Base-by-base conservation (phyloP, 2,113 vertebrate species). In the Patagioenas fasciata region DNA sequence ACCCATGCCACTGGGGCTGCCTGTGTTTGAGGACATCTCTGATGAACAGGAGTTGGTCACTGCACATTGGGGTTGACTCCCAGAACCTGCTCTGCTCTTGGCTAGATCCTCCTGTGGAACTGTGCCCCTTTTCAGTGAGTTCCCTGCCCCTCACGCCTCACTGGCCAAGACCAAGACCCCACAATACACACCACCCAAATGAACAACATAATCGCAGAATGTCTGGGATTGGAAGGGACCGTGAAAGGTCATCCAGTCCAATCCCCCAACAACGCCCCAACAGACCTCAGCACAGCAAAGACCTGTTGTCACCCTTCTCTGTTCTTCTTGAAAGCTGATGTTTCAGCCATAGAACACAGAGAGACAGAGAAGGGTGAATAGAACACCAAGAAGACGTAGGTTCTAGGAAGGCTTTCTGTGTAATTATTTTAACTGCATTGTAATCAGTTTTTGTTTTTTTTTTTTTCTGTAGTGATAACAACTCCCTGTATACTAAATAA, bases 351-450 rank as follows among this genome's bases (percentile, higher is more conserved):
- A 53, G n/a, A 20, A 28, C 23, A 18, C 44, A 60, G n/a, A 44
- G 28, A 72, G 51, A 10, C 36, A 53, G 25, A 36, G 40, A 58
- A 73, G 15, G 9, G 9, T 42, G 32, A 56, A 36, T 3, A 1
- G 1, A 61, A 36, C 8, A 54, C 31, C 5, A 16, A 26, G 70
- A 53, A 31, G 5, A 5, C 0, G 2, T 25, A 36, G 11, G 17
- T 47, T 44, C 48, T 42, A 42, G 56, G 40, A 47, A 36, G 9
- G 14, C 5, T 62, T 89, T 75, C 38, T 36, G 15, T 34, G 32
- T 17, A 50, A 83, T 74, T 57, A 44, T 66, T 71, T 86, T 75
- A 71, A 11, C 67, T 67, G 26, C 77, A 15, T 26, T 85, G 15
- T 38, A 75, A 83, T 62, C 7, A 58, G 8, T 1, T 24, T 66